Conservation (phyloP, 1,140 invertebrate species). For the Eueides isabella region DNA sequence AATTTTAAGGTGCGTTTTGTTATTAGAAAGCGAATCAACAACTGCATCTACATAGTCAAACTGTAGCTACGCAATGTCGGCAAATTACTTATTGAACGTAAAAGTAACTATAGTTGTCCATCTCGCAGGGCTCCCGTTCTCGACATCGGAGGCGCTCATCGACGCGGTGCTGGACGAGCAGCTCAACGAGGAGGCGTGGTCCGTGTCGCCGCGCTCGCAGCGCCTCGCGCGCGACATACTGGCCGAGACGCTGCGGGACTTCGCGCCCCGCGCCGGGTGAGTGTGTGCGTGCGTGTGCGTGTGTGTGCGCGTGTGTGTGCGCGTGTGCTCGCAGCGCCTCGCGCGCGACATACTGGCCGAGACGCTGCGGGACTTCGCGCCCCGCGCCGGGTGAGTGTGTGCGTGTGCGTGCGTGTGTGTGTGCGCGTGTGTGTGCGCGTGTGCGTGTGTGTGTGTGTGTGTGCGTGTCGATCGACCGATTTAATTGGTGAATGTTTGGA, state of each 20-base stretch:
- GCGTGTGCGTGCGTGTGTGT: neutral
- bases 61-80: too few relatives aligned
- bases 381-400: conserved; percentile 49
- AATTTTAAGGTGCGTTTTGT: too few relatives aligned
- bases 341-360: conserved; percentile 60
- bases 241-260: conserved; percentile 54
- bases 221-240: conserved; percentile 57
- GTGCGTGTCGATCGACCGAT: too few relatives aligned
- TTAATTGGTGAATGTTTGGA: too few relatives aligned
- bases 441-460: too few relatives aligned
- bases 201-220: conserved; percentile 49
- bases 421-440: too few relatives aligned
- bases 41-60: too few relatives aligned
- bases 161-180: conserved; percentile 86
- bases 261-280: conserved; percentile 49
- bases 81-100: too few relatives aligned
- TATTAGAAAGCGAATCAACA: too few relatives aligned
- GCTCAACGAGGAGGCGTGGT: conserved; percentile 83
- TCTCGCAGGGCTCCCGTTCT: conserved; percentile 79
- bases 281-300: conserved; percentile 21
- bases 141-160: conserved; percentile 85
- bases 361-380: conserved; percentile 53
- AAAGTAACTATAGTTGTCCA: neutral
- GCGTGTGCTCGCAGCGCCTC: too few relatives aligned
- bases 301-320: conserved; percentile 35